Conservation (phyloP, 2,888 invertebrate species). For the Acanthococcus lagerstroemiae region DNA sequence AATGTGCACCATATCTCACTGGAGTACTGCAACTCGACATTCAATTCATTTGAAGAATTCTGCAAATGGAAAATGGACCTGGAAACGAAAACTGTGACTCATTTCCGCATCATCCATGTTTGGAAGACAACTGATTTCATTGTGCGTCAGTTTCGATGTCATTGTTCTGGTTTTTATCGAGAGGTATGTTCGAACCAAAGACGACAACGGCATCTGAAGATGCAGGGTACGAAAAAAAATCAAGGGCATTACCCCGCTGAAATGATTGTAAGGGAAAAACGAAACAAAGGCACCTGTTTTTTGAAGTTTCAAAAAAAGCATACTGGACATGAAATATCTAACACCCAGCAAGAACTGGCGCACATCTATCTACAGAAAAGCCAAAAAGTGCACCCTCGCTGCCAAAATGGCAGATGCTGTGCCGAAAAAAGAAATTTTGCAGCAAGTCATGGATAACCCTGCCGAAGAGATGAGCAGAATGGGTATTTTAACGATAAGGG, state of each 20-base stretch:
- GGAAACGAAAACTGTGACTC: too few relatives aligned
- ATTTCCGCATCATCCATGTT: too few relatives aligned
- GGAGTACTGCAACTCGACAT: too few relatives aligned
- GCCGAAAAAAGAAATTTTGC: background rate
- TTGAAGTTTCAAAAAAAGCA: conserved; percentile 7
- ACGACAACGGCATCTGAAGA: conserved; percentile 6
- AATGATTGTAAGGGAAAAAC: background rate
- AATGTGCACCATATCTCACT: too few relatives aligned
- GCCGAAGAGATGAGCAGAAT: background rate
- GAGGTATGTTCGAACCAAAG: too few relatives aligned
- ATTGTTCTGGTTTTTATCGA: too few relatives aligned
- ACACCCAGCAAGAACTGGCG: background rate
- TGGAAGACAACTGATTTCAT: too few relatives aligned
- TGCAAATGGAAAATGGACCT: too few relatives aligned
- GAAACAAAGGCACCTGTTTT: background rate
- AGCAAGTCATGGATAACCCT: too few relatives aligned
- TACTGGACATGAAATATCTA: conserved; percentile 1
- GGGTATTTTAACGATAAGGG: background rate
- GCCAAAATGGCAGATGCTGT: background rate
- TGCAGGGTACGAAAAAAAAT: conserved; percentile 12
- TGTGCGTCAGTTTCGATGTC: too few relatives aligned
- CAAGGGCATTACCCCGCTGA: conserved; percentile 5
- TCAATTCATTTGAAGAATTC: too few relatives aligned
- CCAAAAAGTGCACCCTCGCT: background rate
- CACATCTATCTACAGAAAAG: conserved; percentile 8